Evolutionary conservation across 2,113 vertebrate species (phyloP).

Genomic region (human (Homo sapiens)): DNA sequence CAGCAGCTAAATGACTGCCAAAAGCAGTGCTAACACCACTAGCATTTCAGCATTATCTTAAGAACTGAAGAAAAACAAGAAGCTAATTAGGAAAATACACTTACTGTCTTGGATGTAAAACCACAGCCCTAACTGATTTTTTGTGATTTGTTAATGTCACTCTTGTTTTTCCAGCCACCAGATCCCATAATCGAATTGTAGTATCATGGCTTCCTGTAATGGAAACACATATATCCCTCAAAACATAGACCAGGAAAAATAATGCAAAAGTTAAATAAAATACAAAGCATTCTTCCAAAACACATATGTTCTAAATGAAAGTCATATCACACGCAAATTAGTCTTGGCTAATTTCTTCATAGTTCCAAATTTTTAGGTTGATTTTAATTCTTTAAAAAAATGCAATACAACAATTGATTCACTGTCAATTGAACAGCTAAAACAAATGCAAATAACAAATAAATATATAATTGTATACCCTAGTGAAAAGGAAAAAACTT

Average conservation of each 20-base stretch:
- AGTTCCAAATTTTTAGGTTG: neutral
- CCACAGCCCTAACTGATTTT: conserved; percentile 95
- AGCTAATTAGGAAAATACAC: conserved; percentile 63
- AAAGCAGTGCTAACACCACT: neutral
- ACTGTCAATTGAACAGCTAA: neutral
- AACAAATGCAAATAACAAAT: neutral
- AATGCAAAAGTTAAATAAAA: neutral
- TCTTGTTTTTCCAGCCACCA: conserved; percentile 98
- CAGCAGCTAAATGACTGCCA: neutral
- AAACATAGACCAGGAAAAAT: neutral
- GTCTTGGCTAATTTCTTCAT: neutral
- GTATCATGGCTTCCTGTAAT: conserved; percentile 96
- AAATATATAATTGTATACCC: neutral
- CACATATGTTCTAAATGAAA: neutral
- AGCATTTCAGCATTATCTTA: neutral
- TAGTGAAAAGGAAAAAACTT: neutral
- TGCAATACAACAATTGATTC: neutral
- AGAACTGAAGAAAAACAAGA: neutral
- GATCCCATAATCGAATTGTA: conserved; percentile 97
- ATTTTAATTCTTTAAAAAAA: conserved; percentile 35
- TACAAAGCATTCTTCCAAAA: neutral
- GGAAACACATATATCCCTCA: neutral
- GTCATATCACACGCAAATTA: neutral
- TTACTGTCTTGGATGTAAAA: conserved; percentile 96
- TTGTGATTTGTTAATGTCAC: conserved; percentile 98